A percentile compares a stretch with the other conserved stretches of the same genome.
These are phyloP conservation scores for Branchinecta lynchi DNA, from an alignment of 1,140 invertebrate species.

Conservation along the genomic window DNA sequence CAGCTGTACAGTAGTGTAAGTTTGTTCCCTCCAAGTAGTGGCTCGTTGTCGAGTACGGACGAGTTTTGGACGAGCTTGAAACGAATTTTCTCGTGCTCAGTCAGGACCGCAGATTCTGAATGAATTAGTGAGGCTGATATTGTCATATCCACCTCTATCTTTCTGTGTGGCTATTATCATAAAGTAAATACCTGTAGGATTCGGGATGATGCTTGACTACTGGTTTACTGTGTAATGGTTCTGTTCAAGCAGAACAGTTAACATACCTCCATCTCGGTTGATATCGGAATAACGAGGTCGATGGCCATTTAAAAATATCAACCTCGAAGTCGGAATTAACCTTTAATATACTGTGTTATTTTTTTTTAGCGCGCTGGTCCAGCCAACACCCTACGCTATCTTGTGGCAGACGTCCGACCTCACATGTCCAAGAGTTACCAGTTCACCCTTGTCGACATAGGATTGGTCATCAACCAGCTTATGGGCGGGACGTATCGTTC, in stretches of 20 bases:
- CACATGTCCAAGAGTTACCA: conserved; percentile 71
- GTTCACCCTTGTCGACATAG: conserved; percentile 87
- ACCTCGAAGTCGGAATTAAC: background rate
- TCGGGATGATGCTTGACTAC: background rate
- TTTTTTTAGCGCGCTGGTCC: conserved; percentile 41
- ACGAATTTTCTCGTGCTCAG: no score
- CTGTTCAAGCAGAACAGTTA: background rate
- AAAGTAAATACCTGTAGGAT: no score
- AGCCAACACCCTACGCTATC: conserved; percentile 71
- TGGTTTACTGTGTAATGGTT: conserved; percentile 2
- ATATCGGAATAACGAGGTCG: no score
- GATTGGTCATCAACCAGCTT: conserved; percentile 86
- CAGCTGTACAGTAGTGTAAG: no score
- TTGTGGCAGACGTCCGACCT: conserved; percentile 71
- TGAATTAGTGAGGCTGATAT: no score
- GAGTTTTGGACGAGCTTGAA: no score
- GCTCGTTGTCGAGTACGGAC: no score
- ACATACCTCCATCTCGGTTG: no score
- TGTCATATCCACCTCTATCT: no score
- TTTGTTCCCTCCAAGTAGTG: no score
- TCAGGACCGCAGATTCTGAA: no score
- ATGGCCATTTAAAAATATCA: background rate
- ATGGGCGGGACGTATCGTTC: conserved; percentile 89
- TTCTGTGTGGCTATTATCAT: no score
- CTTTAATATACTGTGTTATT: background rate